Percentiles rank a stretch among this genome's conserved stretches.
These are phyloP conservation scores for Oligia strigilis DNA, from an alignment of 2,888 invertebrate species.

Conservation along the genomic window DNA sequence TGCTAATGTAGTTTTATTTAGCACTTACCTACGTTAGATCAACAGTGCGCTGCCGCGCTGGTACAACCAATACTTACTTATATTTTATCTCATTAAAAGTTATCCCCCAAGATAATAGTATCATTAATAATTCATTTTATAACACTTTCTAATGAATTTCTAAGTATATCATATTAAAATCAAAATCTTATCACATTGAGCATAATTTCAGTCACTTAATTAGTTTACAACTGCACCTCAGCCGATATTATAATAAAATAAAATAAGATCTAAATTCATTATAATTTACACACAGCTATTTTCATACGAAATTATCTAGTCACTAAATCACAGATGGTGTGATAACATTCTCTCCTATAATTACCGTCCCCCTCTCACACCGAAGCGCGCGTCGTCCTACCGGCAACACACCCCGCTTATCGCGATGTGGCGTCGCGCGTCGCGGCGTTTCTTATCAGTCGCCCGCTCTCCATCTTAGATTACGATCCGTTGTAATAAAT, in stretches of 20 bases:
- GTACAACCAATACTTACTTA: not conserved
- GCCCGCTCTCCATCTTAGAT: slow-evolving; percentile 79
- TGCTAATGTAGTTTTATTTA: not conserved
- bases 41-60: not conserved
- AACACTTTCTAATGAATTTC: slow-evolving; percentile 47
- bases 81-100: not conserved
- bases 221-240: slow-evolving; percentile 42
- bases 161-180: slow-evolving; percentile 27
- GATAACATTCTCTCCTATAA: slow-evolving; percentile 71
- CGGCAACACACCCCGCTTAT: slow-evolving; percentile 71
- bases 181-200: slow-evolving; percentile 34
- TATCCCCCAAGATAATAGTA: not conserved
- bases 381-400: slow-evolving; percentile 64
- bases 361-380: slow-evolving; percentile 69
- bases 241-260: slow-evolving; percentile 47
- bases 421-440: slow-evolving; percentile 75
- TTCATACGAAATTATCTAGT: slow-evolving; percentile 67
- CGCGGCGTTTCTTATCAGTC: slow-evolving; percentile 75
- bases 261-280: slow-evolving; percentile 57
- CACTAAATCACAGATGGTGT: slow-evolving; percentile 66
- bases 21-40: not conserved
- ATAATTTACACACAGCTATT: slow-evolving; percentile 63
- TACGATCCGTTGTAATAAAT: slow-evolving; percentile 81
- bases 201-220: slow-evolving; percentile 49
- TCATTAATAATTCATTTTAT: slow-evolving; percentile 25